These are phyloP conservation scores for Artibeus lituratus DNA, from an alignment of 2,797 vertebrate species.

Conservation along the genomic window DNA sequence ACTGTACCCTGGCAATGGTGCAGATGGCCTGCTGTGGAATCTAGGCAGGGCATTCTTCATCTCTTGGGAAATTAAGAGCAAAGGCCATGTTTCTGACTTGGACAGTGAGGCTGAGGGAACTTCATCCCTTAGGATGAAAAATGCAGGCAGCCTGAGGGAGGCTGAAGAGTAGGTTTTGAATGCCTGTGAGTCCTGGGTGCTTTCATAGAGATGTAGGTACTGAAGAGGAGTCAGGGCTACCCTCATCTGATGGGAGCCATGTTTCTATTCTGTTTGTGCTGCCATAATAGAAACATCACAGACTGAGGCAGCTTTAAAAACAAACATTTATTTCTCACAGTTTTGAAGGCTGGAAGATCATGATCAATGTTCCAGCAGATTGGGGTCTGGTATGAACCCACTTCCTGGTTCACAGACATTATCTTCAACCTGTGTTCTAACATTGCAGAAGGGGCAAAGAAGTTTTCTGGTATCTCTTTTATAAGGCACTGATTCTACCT, in stretches of 20 bases:
- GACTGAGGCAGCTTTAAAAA: background rate
- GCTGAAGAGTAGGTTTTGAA: background rate
- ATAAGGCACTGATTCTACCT: background rate
- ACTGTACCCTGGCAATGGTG: background rate
- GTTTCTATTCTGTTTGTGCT: background rate
- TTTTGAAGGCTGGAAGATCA: background rate
- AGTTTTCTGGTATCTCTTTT: background rate
- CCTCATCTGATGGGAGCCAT: background rate
- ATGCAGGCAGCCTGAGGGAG: background rate
- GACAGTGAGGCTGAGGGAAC: background rate
- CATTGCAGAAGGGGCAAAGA: background rate
- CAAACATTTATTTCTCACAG: background rate
- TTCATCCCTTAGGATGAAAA: background rate
- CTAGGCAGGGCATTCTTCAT: background rate
- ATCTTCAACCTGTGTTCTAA: background rate
- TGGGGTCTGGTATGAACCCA: background rate
- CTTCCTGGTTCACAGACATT: background rate
- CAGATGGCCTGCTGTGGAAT: background rate
- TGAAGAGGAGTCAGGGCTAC: background rate
- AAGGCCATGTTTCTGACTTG: background rate
- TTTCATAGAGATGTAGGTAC: background rate
- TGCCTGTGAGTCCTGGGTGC: fast-evolving
- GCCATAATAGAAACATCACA: background rate
- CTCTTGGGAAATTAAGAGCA: background rate
- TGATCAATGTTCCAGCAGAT: background rate